Evolutionary conservation across 1,140 invertebrate genomes (phyloP).

Genomic region (Macrosteles quadrilineatus): DNA sequence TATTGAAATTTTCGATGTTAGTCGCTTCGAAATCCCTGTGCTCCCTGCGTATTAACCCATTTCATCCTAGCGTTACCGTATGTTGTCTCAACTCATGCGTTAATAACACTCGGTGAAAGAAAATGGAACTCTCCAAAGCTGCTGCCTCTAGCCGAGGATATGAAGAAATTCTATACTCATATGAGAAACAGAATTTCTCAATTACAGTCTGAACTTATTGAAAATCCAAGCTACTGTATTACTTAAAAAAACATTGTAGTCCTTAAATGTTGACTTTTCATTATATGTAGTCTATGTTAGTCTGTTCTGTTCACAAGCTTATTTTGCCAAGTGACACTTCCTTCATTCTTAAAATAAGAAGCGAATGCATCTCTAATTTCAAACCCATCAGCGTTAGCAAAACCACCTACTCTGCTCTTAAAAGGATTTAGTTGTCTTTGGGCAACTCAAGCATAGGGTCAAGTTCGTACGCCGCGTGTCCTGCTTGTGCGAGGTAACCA

Average conservation of each 20-base stretch:
- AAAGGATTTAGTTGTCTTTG: constrained; percentile 30
- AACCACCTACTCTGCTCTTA: constrained; percentile 29
- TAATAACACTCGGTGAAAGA: not conserved
- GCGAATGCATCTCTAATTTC: not conserved
- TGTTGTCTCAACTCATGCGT: not conserved
- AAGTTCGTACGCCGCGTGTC: not conserved
- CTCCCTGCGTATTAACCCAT: too few relatives aligned
- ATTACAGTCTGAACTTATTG: not conserved
- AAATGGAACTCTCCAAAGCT: not conserved
- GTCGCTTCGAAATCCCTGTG: too few relatives aligned
- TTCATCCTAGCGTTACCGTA: too few relatives aligned
- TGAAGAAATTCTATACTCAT: constrained; percentile 17
- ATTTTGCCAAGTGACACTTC: constrained; percentile 8
- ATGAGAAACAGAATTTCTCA: constrained; percentile 8
- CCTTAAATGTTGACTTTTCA: too few relatives aligned
- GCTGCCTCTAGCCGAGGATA: not conserved
- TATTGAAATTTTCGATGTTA: too few relatives aligned
- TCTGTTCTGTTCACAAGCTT: not conserved
- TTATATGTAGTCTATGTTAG: too few relatives aligned
- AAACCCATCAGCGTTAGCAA: constrained; percentile 14
- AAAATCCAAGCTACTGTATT: too few relatives aligned
- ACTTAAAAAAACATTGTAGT: too few relatives aligned
- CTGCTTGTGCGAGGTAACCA: constrained; percentile 3
- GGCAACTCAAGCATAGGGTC: not conserved
- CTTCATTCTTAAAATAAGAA: not conserved